phyloP scores from a whole-genome alignment of 2,113 vertebrate species.

The Dasyornis broadbenti region DNA sequence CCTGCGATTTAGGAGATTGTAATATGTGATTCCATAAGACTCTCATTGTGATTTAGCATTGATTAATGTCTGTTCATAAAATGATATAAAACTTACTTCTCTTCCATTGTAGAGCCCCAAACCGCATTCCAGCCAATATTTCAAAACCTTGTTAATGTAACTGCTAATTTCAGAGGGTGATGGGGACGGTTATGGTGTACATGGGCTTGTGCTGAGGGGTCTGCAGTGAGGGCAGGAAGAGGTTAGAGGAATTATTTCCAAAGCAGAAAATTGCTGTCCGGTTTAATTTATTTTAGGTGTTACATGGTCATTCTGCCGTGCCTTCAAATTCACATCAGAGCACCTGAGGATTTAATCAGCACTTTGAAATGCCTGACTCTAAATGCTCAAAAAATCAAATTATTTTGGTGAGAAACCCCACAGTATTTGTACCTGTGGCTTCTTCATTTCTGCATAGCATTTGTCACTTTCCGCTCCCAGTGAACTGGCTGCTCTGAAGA shows the following conservation, averaged over 20 bases:
- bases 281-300: not conserved
- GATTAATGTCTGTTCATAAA: constrained; percentile 51
- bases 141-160: constrained; percentile 51
- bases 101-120: constrained; percentile 13
- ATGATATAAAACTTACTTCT: constrained; percentile 54
- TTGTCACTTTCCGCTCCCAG: not conserved
- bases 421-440: not conserved
- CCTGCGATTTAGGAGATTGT: constrained; percentile 18
- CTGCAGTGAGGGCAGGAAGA: constrained; percentile 12
- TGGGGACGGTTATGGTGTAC: not conserved
- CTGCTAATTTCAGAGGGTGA: constrained; percentile 40
- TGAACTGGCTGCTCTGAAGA: not conserved
- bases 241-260: constrained; percentile 31
- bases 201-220: not conserved
- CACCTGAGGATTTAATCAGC: not conserved
- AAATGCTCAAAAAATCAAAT: not conserved
- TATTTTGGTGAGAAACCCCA: not conserved
- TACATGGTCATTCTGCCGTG: not conserved
- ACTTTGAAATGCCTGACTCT: not conserved
- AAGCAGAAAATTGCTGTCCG: not conserved
- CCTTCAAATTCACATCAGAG: not conserved
- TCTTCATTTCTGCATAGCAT: not conserved
- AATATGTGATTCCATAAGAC: constrained; percentile 42
- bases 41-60: constrained; percentile 53
- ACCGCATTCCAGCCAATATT: constrained; percentile 1